These are phyloP conservation scores for Momotus momota DNA, from an alignment of 2,797 vertebrate genomes.

Conservation along the genomic window DNA sequence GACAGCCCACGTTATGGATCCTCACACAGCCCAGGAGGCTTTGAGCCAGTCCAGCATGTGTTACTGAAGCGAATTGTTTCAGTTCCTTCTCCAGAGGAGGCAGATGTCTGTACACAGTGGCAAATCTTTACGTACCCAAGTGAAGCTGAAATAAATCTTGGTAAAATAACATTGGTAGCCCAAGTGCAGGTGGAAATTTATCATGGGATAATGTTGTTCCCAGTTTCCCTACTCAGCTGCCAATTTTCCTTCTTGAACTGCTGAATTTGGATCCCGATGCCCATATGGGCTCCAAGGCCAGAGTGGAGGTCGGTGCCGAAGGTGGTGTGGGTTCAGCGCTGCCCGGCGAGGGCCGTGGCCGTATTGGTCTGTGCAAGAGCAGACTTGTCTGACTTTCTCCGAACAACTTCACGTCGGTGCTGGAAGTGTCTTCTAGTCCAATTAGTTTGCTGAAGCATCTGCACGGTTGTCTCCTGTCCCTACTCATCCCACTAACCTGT, in stretches of 20 bases:
- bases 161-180: neutral
- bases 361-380: neutral
- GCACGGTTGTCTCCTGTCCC: neutral
- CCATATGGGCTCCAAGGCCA: neutral
- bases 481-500: constrained; percentile 9
- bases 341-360: rapidly evolving
- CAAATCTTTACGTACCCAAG: neutral
- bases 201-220: neutral
- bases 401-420: neutral
- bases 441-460: neutral
- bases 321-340: rapidly evolving
- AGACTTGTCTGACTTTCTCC: neutral
- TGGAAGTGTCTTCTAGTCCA: neutral
- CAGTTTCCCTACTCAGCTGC: neutral
- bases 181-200: neutral
- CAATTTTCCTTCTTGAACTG: neutral
- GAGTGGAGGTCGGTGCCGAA: neutral
- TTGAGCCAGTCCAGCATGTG: neutral
- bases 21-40: neutral
- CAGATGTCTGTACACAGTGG: neutral
- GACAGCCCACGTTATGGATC: neutral
- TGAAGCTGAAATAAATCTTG: neutral
- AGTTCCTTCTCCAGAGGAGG: neutral
- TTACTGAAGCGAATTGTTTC: neutral
- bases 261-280: neutral